phyloP scores from a whole-genome alignment of 2,113 vertebrate genomes.

The Pseudorhombus dupliciocellatus region DNA sequence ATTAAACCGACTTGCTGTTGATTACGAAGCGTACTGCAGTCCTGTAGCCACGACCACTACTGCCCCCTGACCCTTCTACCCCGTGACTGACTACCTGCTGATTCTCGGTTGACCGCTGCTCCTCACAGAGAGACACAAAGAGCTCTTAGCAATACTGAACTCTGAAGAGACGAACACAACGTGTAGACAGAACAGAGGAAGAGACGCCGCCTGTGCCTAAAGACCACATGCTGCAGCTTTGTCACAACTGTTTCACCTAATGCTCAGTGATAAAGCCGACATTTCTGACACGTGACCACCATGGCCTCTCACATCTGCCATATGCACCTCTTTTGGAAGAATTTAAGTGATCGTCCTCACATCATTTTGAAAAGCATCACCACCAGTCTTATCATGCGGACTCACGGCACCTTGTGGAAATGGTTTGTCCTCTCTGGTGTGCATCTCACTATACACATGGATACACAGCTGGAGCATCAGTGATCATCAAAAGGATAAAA shows the following conservation, averaged over 20 bases:
- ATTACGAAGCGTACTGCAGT: constrained; percentile 57
- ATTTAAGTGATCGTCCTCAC: not conserved
- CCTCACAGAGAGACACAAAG: constrained; percentile 25
- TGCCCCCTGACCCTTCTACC: constrained; percentile 59
- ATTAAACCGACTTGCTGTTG: constrained; percentile 43
- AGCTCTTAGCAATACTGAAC: constrained; percentile 3
- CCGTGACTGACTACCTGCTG: constrained; percentile 48
- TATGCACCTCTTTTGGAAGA: not conserved
- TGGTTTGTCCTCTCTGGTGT: constrained; percentile 15
- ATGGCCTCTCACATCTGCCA: constrained; percentile 2
- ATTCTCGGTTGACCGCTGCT: not conserved
- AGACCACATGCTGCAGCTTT: constrained; percentile 45
- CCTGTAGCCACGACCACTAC: constrained; percentile 72
- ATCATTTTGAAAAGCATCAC: constrained; percentile 18
- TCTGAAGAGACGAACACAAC: constrained; percentile 19
- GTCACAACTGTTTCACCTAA: constrained; percentile 28
- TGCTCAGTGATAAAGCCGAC: constrained; percentile 27
- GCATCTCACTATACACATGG: constrained; percentile 19
- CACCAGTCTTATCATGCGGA: constrained; percentile 23
- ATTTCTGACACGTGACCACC: constrained; percentile 22
- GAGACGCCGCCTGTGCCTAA: constrained; percentile 74
- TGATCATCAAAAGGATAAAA: constrained; percentile 8
- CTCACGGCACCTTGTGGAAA: not conserved
- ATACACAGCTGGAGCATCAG: constrained; percentile 10
- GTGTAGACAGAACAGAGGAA: constrained; percentile 34